Base-by-base conservation (phyloP, 2,888 invertebrate species). In the Ormyrus thymus region DNA sequence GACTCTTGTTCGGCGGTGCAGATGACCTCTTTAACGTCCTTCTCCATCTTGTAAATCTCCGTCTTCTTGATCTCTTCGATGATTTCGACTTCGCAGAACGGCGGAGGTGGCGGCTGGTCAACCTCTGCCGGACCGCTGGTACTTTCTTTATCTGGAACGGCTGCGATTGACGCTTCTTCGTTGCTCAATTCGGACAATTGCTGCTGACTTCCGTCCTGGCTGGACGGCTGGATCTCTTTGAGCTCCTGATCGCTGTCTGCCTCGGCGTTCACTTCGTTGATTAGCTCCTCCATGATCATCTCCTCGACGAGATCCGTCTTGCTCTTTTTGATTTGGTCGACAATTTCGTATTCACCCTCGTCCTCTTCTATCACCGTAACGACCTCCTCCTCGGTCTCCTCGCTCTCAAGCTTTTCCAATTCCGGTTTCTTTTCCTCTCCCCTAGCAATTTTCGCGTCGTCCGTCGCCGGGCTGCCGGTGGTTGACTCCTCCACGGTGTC, bases 231-330 rank as follows among this genome's bases (percentile, higher is more conserved):
- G 46, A 81, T 78, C 8, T 81, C 81, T 46, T 81, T 81, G 11
- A 78, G 78, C 29, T 81, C 81, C 51, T 81, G 81, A 29, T 43
- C 74, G 65, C 72, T 79, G 55, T 81, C 81, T 9, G 78, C 70
- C 29, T 81, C 81, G 46, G 79, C 81, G 66, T 71, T 79, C 45
- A 79, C 43, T 48, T 79, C 81, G 61, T 79, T 75, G 51, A 72
- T 69, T 6, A 81, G 46, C 46, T 81, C 81, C 45, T 81, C 81
- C 13, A 77, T 81, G 10, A 81, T 81, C 79, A 77, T 79, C 53
- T 78, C 79, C 61, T 81, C 79, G 46, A 81, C 78, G 56, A 74
- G 69, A 50, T 79, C 46, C 1, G 74, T 72, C 58, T 62, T 81
- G 45, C 61, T 68, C 50, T 50, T 61, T 46, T 69, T 70, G 6